A percentile compares a stretch with the other conserved stretches of the same genome.
Conservation (phyloP, 2,113 vertebrate species). For the Maylandia zebra region DNA sequence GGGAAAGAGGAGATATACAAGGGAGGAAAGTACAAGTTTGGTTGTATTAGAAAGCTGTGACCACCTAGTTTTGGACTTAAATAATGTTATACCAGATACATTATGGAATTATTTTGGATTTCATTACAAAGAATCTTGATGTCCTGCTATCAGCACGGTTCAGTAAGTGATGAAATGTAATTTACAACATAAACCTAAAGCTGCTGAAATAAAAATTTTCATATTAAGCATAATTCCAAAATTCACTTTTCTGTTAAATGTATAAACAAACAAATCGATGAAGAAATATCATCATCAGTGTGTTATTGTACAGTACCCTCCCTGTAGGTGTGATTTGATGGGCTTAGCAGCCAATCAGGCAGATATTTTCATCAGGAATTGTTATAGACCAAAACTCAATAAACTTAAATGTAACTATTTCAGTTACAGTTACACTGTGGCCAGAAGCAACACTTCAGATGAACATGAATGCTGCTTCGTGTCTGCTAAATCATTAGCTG, state of each 20-base stretch:
- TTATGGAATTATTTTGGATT: neutral
- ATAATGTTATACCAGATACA: neutral
- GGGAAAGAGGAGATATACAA: neutral
- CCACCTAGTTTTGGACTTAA: neutral
- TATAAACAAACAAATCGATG: neutral
- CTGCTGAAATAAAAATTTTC: neutral
- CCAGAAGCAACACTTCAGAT: neutral
- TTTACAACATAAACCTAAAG: neutral
- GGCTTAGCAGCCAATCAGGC: neutral
- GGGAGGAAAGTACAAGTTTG: neutral
- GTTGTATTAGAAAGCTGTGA: neutral
- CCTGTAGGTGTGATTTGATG: neutral
- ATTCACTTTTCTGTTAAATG: neutral
- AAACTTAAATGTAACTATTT: neutral
- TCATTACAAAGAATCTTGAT: neutral
- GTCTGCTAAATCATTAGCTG: neutral
- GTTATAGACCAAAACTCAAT: neutral
- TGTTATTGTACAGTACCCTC: neutral
- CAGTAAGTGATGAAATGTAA: neutral
- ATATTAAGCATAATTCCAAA: neutral
- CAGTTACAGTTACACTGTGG: neutral
- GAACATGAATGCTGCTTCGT: neutral
- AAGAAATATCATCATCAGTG: neutral
- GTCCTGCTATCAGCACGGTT: neutral
- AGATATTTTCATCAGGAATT: neutral